Percentiles rank a stretch among this genome's conserved stretches.
Conservation (phyloP, 2,113 vertebrate genomes). For the Athene cunicularia region DNA sequence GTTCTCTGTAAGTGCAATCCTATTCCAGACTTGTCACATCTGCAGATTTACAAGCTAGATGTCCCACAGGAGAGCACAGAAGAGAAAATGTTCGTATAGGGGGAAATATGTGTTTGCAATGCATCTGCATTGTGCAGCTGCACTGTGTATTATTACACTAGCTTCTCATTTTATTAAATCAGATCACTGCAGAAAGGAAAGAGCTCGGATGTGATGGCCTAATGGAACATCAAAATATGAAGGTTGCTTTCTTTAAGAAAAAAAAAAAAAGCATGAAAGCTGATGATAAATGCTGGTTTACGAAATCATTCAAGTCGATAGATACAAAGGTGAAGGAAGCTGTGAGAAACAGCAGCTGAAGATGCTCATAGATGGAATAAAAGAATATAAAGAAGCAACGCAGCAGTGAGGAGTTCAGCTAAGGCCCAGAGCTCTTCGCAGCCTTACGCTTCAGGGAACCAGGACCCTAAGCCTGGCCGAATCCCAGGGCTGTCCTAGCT, state of each 20-base stretch:
- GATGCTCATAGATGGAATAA: background rate
- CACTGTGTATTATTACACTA: background rate
- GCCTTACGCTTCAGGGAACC: background rate
- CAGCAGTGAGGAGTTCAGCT: background rate
- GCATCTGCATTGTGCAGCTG: conserved; percentile 10
- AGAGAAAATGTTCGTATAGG: background rate
- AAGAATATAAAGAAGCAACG: background rate
- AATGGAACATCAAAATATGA: background rate
- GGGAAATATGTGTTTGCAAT: background rate
- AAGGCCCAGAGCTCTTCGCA: background rate
- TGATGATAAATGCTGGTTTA: background rate
- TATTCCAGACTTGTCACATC: background rate
- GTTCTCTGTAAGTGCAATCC: background rate
- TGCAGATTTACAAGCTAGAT: conserved; percentile 7
- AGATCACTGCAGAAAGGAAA: background rate
- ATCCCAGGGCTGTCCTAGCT: background rate
- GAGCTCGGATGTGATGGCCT: background rate
- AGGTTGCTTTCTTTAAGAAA: background rate
- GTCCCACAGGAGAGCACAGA: background rate
- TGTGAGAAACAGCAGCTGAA: conserved; percentile 4
- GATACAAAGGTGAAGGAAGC: background rate
- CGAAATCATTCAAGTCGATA: background rate
- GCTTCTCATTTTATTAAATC: conserved; percentile 22
- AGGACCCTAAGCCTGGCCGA: background rate
- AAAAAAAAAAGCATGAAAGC: background rate